phyloP scores from a whole-genome alignment of 1,140 invertebrate species.

The Idris sp. region DNA sequence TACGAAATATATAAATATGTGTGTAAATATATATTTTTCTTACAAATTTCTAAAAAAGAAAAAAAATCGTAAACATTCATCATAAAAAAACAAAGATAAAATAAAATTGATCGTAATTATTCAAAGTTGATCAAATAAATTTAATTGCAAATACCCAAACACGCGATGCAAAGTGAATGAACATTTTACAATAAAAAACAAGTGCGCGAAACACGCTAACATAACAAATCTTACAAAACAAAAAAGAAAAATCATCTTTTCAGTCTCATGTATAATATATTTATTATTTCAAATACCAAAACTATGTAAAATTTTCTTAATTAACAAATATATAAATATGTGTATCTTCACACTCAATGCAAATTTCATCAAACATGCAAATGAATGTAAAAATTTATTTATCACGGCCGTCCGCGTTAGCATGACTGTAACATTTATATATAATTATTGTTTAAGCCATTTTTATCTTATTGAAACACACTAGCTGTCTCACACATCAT shows the following conservation, averaged over 20 bases:
- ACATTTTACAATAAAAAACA: slow-evolving; percentile 47
- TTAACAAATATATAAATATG: slow-evolving; percentile 22
- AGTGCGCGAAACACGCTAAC: too few species aligned
- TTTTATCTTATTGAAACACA: slow-evolving; percentile 27
- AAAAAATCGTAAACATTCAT: slow-evolving; percentile 30
- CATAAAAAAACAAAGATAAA: too few species aligned
- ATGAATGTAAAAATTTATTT: slow-evolving; percentile 57
- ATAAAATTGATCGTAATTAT: too few species aligned
- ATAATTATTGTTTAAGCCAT: slow-evolving; percentile 25
- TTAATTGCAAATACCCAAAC: not conserved
- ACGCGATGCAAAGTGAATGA: slow-evolving; percentile 20
- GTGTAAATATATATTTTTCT: slow-evolving; percentile 25
- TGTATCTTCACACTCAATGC: slow-evolving; percentile 15
- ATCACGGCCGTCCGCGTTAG: slow-evolving; percentile 49
- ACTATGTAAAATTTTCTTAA: slow-evolving; percentile 19
- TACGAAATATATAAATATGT: too few species aligned
- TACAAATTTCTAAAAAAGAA: not conserved
- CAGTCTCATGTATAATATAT: slow-evolving; percentile 32
- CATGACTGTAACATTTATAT: slow-evolving; percentile 40
- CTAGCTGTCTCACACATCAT: too few species aligned
- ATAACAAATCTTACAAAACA: slow-evolving; percentile 4
- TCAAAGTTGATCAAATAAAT: slow-evolving; percentile 5
- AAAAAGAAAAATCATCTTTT: slow-evolving; percentile 5
- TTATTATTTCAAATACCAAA: slow-evolving; percentile 43
- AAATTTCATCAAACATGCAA: slow-evolving; percentile 39